Evolutionary conservation across 2,797 vertebrate species (phyloP).

Genomic region (Mus caroli): DNA sequence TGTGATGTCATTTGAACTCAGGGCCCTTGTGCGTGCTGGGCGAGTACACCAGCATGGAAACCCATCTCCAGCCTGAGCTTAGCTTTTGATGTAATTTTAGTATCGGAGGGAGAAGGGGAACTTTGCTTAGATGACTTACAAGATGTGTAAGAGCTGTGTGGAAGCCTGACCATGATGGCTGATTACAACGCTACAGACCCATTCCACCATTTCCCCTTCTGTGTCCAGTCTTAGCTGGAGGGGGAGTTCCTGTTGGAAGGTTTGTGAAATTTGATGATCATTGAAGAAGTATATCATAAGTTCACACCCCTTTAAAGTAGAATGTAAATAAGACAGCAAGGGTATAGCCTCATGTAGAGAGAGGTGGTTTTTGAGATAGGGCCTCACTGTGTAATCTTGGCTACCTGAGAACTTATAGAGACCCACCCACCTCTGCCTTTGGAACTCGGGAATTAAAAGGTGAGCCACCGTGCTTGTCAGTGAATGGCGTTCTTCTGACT

Average conservation of each 20-base stretch:
- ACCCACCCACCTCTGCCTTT: background rate
- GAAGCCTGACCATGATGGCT: background rate
- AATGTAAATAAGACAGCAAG: background rate
- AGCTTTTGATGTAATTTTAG: conserved; percentile 19
- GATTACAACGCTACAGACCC: background rate
- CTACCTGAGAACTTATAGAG: background rate
- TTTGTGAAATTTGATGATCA: background rate
- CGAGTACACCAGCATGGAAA: background rate
- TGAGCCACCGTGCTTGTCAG: background rate
- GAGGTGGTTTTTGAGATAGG: background rate
- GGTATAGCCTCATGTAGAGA: background rate
- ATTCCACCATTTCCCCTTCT: background rate
- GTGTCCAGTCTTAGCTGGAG: background rate
- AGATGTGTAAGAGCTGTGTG: background rate
- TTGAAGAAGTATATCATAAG: background rate
- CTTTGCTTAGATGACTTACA: background rate
- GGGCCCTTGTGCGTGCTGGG: background rate
- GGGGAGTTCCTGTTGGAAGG: background rate
- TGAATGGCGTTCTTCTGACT: background rate
- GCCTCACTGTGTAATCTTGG: background rate
- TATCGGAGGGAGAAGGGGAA: background rate
- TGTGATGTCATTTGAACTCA: background rate
- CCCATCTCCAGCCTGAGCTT: background rate
- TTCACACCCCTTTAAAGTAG: background rate
- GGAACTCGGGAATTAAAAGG: background rate